phyloP scores from a whole-genome alignment of 2,888 invertebrate genomes.

The Cancer borealis region DNA sequence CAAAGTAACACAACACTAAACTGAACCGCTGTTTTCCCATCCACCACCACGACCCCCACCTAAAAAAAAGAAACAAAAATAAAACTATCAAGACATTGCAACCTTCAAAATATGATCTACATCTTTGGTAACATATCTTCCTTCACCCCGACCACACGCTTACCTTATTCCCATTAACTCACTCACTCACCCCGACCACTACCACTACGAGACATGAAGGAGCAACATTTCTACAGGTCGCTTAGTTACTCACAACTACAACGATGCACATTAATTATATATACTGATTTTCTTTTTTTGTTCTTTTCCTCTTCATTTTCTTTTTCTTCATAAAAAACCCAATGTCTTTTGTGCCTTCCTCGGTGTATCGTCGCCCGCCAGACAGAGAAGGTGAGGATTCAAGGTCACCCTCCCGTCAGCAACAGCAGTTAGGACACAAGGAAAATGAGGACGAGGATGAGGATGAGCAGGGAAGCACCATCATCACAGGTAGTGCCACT shows the following conservation, averaged over 20 bases:
- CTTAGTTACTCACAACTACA: background rate
- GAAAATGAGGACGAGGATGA: background rate
- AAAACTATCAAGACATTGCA: no score
- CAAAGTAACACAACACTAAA: no score
- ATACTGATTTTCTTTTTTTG: background rate
- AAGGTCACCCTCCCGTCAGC: conserved; percentile 26
- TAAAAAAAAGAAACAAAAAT: no score
- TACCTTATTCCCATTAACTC: no score
- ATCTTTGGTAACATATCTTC: no score
- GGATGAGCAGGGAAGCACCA: background rate
- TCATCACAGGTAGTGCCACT: background rate
- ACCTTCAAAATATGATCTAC: no score
- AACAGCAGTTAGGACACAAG: background rate
- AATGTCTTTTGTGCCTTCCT: background rate
- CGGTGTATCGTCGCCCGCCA: background rate
- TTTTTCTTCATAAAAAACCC: background rate
- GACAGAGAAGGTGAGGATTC: background rate
- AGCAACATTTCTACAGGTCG: background rate
- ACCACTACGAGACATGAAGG: background rate
- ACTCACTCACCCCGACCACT: background rate
- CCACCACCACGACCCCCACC: no score
- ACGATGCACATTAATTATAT: background rate
- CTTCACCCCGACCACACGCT: background rate
- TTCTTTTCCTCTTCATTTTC: background rate
- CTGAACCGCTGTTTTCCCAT: no score